These are phyloP conservation scores for Spea bombifrons DNA, from an alignment of 2,113 vertebrate species.

Conservation along the genomic window DNA sequence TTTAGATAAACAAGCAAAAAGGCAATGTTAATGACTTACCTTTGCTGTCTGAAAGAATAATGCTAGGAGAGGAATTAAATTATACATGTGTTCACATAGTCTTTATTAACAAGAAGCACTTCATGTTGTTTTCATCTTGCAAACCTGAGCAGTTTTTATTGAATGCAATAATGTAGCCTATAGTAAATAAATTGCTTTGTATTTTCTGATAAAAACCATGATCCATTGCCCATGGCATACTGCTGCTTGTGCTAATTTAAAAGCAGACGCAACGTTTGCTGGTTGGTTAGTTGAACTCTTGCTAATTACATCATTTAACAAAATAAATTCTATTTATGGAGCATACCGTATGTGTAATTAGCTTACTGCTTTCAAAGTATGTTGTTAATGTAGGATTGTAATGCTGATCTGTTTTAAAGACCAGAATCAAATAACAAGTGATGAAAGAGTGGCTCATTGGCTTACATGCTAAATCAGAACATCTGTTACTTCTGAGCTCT, in stretches of 20 bases:
- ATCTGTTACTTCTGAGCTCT: background rate
- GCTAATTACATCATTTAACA: slow-evolving; percentile 38
- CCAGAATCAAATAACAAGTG: background rate
- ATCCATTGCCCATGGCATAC: slow-evolving; percentile 36
- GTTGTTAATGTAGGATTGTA: slow-evolving; percentile 1
- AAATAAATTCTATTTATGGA: slow-evolving; percentile 37
- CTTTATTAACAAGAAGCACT: slow-evolving; percentile 40
- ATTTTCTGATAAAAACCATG: slow-evolving; percentile 46
- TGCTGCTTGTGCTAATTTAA: slow-evolving; percentile 40
- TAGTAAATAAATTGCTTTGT: slow-evolving; percentile 42
- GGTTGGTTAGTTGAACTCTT: slow-evolving; percentile 32
- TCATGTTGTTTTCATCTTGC: slow-evolving; percentile 38
- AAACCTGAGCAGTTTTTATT: slow-evolving; percentile 42
- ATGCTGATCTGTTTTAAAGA: slow-evolving; percentile 6
- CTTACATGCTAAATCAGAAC: background rate
- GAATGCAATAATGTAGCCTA: slow-evolving; percentile 39
- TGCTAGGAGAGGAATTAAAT: slow-evolving; percentile 30
- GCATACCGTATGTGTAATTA: slow-evolving; percentile 17
- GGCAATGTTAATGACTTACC: slow-evolving; percentile 30
- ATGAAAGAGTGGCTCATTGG: slow-evolving; percentile 2
- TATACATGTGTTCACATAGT: slow-evolving; percentile 8
- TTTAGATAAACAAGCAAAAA: slow-evolving; percentile 33
- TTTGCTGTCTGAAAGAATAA: slow-evolving; percentile 32
- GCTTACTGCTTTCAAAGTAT: slow-evolving; percentile 12
- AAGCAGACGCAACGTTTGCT: slow-evolving; percentile 36